phyloP scores from a whole-genome alignment of 1,140 invertebrate species.

The Physella acuta region DNA sequence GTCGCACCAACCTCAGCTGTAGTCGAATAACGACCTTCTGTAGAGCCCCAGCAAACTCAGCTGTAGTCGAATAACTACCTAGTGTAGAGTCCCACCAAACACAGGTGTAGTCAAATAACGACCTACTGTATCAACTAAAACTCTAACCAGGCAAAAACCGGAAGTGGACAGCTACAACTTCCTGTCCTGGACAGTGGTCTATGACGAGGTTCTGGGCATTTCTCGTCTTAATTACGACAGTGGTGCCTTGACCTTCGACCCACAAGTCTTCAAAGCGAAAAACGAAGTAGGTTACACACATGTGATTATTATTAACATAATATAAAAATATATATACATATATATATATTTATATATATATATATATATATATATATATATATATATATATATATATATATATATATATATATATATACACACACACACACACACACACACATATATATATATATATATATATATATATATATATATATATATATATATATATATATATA shows the following conservation, averaged over 20 bases:
- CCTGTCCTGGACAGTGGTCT: constrained; percentile 41
- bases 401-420: not conserved
- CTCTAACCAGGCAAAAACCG: not conserved
- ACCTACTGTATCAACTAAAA: not conserved
- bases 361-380: constrained; percentile 1
- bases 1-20: not conserved
- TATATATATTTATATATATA: not conserved
- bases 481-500: not conserved
- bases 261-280: constrained; percentile 40
- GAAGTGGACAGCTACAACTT: constrained; percentile 28
- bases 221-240: constrained; percentile 38
- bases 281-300: constrained; percentile 45
- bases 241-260: constrained; percentile 45
- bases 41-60: not conserved
- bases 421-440: not conserved
- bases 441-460: not conserved
- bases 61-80: not conserved
- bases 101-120: not conserved
- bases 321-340: too few relatives aligned
- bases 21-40: not conserved
- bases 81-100: not conserved
- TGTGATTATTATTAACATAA: too few relatives aligned
- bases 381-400: not conserved
- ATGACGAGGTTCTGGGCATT: constrained; percentile 37
- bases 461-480: not conserved